These are phyloP conservation scores for Neria commutata DNA, from an alignment of 2,888 invertebrate genomes.

Conservation along the genomic window DNA sequence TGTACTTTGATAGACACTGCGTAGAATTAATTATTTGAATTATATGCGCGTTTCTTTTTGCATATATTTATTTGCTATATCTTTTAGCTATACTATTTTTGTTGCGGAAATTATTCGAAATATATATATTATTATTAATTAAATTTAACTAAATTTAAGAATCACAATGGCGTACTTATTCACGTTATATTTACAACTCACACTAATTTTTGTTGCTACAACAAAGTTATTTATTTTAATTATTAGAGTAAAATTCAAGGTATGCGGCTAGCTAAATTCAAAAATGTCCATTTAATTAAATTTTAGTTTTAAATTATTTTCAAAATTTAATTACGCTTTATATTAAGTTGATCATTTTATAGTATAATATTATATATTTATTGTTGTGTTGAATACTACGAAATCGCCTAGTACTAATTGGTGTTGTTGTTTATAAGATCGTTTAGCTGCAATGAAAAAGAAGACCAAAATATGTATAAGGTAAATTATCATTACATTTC, in stretches of 20 bases:
- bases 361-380: background rate
- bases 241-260: slow-evolving; percentile 28
- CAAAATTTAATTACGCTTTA: slow-evolving; percentile 10
- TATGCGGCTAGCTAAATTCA: slow-evolving; percentile 37
- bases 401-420: slow-evolving; percentile 31
- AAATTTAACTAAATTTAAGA: slow-evolving; percentile 55
- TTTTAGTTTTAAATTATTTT: slow-evolving; percentile 20
- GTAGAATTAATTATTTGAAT: no score
- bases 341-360: slow-evolving; percentile 11
- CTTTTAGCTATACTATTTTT: slow-evolving; percentile 12
- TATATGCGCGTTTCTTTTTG: background rate
- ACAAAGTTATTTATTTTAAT: slow-evolving; percentile 31
- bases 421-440: slow-evolving; percentile 36
- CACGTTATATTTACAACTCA: slow-evolving; percentile 33
- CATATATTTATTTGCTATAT: slow-evolving; percentile 8
- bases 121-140: slow-evolving; percentile 25
- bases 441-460: slow-evolving; percentile 39
- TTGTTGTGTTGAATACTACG: no score
- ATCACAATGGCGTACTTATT: slow-evolving; percentile 57
- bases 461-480: slow-evolving; percentile 4
- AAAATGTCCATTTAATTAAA: slow-evolving; percentile 9
- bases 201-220: slow-evolving; percentile 25
- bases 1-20: no score
- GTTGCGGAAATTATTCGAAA: slow-evolving; percentile 12
- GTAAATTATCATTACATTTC: no score